Base-by-base conservation (phyloP, 2,113 vertebrate genomes). In the Saccopteryx leptura region DNA sequence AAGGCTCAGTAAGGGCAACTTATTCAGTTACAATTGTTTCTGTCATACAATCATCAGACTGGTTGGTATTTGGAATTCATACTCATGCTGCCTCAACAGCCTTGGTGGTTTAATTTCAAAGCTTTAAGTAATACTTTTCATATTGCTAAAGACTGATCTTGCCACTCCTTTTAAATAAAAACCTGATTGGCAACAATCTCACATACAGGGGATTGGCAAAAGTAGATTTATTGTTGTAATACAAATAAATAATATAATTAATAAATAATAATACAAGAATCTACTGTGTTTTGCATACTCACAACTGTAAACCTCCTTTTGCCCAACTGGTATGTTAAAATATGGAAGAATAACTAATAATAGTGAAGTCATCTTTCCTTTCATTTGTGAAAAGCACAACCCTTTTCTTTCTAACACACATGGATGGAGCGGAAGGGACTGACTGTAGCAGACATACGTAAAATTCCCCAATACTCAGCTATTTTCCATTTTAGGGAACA, bases 111-210 rank as follows among this genome's bases (percentile, higher is more conserved):
- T 94, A 94, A 85, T 63, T 90, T 65, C 75, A 79, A 94, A 74
- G 31, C n/a, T 89, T 94, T 82, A 72, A 86, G 82, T n/a, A 96
- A 87, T 39, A 78, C n/a, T 69, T 94, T 93, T 91, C 91, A 94
- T 90, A 91, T 69, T 94, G 69, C 91, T 78, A 33, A 96, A 92
- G 60, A 83, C 7, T 23, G 5, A 84, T 72, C 66, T 96, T 91
- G 61, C 60, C 87, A 89, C 74, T 91, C 46, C 48, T 94, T 86
- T 91, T 74, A 94, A 95, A 80, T 89, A 93, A 74, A 97, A 95
- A 91, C 66, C 68, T 87, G 69, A 68, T 82, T 85, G 81, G 54
- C 65, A 91, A 68, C n/a, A 92, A 91, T 68, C 28, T 33, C 21
- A 93, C 15, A 69, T 75, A 52, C 48, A 52, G 50, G 66, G 66